phyloP scores from a whole-genome alignment of 1,140 invertebrate species.

The Trichonephila inaurata region DNA sequence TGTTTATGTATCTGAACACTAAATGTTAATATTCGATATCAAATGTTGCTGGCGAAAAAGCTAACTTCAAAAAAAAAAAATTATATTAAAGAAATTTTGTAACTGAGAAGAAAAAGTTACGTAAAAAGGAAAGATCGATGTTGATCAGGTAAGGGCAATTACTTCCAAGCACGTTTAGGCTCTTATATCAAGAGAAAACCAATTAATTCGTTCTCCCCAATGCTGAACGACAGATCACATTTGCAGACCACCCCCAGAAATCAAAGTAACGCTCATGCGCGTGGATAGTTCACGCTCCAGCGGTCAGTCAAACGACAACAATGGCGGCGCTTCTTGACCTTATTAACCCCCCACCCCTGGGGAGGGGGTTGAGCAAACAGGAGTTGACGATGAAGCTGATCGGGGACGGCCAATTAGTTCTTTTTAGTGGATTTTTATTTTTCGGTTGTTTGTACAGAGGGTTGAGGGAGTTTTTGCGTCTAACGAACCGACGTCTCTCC shows the following conservation, averaged over 20 bases:
- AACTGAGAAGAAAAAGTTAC: too few relatives aligned
- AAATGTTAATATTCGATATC: too few relatives aligned
- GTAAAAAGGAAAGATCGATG: background rate
- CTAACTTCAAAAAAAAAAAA: too few relatives aligned
- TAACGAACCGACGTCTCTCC: constrained; percentile 17
- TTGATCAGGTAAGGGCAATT: background rate
- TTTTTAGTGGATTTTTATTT: constrained; percentile 49
- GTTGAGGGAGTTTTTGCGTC: background rate
- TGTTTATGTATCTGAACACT: too few relatives aligned
- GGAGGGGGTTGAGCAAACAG: constrained; percentile 2
- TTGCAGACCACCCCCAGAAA: constrained; percentile 1
- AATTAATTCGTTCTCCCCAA: background rate
- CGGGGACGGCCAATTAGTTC: constrained; percentile 48
- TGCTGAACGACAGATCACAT: background rate
- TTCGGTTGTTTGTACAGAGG: background rate
- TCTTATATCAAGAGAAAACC: background rate
- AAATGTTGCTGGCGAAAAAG: too few relatives aligned
- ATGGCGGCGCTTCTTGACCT: constrained; percentile 72
- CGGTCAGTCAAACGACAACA: constrained; percentile 62
- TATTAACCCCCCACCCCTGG: constrained; percentile 61
- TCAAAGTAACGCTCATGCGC: constrained; percentile 36
- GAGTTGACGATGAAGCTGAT: background rate
- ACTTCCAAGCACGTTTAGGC: background rate
- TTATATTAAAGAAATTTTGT: too few relatives aligned
- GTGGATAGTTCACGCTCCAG: constrained; percentile 62